Evolutionary conservation across 1,140 invertebrate species (phyloP).

Genomic region (Pseudomyrmex cubaensis): DNA sequence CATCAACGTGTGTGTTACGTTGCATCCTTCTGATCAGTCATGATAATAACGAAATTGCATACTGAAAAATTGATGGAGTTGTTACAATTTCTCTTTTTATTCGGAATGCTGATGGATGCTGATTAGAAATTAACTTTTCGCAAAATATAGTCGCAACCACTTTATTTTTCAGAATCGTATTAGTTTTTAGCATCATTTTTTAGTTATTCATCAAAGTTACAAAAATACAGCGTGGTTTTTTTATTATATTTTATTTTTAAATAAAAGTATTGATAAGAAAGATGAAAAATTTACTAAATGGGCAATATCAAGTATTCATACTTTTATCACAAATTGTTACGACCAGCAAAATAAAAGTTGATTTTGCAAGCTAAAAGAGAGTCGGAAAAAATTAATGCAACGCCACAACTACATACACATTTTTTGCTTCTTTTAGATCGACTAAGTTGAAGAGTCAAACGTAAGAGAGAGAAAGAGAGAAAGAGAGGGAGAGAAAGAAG

Average conservation of each 20-base stretch:
- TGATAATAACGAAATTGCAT: no score
- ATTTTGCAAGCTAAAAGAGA: background rate
- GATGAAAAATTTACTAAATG: background rate
- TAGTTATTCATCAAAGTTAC: background rate
- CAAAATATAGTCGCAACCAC: no score
- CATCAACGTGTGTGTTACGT: background rate
- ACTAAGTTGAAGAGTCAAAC: background rate
- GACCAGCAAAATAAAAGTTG: background rate
- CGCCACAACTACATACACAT: background rate
- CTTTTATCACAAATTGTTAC: background rate
- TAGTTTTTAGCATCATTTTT: background rate
- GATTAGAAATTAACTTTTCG: no score
- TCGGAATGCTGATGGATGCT: no score
- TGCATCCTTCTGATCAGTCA: background rate
- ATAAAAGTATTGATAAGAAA: background rate
- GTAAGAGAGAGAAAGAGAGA: no score
- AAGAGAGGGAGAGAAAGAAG: background rate
- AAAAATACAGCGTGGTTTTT: background rate
- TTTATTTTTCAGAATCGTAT: background rate
- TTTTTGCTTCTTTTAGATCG: background rate
- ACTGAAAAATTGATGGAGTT: no score
- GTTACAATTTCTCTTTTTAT: no score
- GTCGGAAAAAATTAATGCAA: constrained; percentile 3
- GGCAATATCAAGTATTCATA: background rate
- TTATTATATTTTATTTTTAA: background rate